These are phyloP conservation scores for Petrolisthes cinctipes DNA, from an alignment of 2,888 invertebrate genomes.

Conservation along the genomic window DNA sequence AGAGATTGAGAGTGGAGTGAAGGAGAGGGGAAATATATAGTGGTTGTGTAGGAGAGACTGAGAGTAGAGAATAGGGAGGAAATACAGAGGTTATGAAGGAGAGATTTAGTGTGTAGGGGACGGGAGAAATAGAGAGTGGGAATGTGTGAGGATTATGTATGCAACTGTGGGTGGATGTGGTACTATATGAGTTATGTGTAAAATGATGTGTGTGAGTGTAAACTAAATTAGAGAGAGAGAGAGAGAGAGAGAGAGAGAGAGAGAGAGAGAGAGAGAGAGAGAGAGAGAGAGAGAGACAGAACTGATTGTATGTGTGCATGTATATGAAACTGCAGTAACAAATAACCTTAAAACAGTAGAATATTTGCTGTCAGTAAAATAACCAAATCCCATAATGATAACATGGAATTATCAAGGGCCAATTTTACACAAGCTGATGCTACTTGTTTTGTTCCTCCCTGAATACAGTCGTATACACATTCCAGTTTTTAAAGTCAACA, in stretches of 20 bases:
- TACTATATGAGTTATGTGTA: neutral
- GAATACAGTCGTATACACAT: no score
- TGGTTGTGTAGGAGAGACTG: neutral
- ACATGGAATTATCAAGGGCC: no score
- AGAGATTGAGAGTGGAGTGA: neutral
- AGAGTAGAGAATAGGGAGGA: neutral
- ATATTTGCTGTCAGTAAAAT: no score
- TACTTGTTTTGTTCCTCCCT: no score
- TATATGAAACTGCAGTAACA: no score
- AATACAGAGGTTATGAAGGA: neutral
- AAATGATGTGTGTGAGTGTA: neutral
- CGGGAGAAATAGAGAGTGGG: neutral
- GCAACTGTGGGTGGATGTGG: neutral
- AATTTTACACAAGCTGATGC: no score
- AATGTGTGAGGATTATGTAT: neutral
- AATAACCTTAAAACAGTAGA: no score
- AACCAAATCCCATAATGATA: no score
- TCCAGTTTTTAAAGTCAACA: no score
- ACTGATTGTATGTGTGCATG: neutral
- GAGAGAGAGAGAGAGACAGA: neutral
- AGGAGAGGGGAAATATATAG: neutral
- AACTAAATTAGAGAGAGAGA: neutral
- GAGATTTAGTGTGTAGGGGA: neutral
- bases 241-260: neutral
- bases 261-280: neutral